Conservation (phyloP, 1,140 invertebrate genomes). For the Neodiprion fabricii region DNA sequence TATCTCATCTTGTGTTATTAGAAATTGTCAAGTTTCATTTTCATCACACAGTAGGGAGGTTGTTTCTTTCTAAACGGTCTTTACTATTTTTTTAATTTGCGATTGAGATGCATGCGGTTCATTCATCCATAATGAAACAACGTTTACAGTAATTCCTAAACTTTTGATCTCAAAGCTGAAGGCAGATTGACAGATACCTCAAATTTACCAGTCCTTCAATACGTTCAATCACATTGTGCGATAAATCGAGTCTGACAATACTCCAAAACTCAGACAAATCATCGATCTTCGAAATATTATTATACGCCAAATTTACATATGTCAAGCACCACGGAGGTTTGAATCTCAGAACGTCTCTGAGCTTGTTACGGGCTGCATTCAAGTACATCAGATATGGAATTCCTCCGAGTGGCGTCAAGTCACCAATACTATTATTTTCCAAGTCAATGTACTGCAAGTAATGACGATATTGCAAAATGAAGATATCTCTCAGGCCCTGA, state of each 20-base stretch:
- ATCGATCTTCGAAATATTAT: slow-evolving; percentile 36
- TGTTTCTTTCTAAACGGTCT: too few species aligned
- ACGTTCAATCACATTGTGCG: slow-evolving; percentile 42
- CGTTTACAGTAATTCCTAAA: background rate
- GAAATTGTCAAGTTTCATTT: too few species aligned
- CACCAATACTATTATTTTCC: slow-evolving; percentile 36
- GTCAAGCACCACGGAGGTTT: slow-evolving; percentile 43
- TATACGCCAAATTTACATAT: slow-evolving; percentile 43
- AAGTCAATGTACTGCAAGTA: slow-evolving; percentile 45
- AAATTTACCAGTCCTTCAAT: slow-evolving; percentile 43
- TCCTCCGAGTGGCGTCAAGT: slow-evolving; percentile 32
- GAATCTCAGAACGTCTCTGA: slow-evolving; percentile 33
- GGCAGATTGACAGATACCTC: slow-evolving; percentile 28
- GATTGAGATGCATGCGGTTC: too few species aligned
- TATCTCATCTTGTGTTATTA: too few species aligned
- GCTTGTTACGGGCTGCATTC: slow-evolving; percentile 38
- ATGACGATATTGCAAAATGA: slow-evolving; percentile 33
- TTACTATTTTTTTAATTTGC: too few species aligned
- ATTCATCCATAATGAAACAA: too few species aligned
- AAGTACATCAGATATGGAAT: slow-evolving; percentile 40
- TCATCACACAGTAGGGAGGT: too few species aligned
- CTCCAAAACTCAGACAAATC: slow-evolving; percentile 45
- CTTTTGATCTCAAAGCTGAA: slow-evolving; percentile 10
- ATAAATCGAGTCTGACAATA: slow-evolving; percentile 45
- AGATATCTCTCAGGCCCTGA: slow-evolving; percentile 40